Conservation (phyloP, 2,797 vertebrate species). For the Presbytis comata region DNA sequence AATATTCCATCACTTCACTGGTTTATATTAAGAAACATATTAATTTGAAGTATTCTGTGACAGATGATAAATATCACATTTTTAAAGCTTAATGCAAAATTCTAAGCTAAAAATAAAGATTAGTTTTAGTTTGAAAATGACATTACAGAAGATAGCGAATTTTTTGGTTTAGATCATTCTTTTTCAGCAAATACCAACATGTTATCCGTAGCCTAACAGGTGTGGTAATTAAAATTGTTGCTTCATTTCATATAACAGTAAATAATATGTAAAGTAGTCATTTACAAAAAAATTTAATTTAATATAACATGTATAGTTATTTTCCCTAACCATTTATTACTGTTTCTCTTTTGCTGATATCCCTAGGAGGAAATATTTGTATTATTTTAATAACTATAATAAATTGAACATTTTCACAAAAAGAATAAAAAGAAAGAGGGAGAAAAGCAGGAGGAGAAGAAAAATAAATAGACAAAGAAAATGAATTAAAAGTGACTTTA, state of each 20-base stretch:
- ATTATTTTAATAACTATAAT: neutral
- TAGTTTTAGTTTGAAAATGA: conserved; percentile 17
- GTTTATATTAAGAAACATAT: conserved; percentile 33
- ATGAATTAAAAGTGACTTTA: neutral
- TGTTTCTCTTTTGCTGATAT: neutral
- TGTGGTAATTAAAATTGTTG: neutral
- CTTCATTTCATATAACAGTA: neutral
- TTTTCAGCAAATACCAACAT: neutral
- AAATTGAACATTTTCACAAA: neutral
- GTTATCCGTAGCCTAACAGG: neutral
- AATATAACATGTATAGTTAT: neutral
- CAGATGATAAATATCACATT: conserved; percentile 52
- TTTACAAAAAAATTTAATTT: neutral
- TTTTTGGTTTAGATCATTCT: neutral
- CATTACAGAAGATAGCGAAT: neutral
- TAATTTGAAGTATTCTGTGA: neutral
- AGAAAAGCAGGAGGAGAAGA: neutral
- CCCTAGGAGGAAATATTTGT: neutral
- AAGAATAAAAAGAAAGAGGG: too few relatives aligned
- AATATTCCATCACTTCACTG: conserved; percentile 34
- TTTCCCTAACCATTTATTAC: neutral
- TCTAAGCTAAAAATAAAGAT: conserved; percentile 1
- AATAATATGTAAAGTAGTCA: neutral
- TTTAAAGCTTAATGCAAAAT: conserved; percentile 40
- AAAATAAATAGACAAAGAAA: neutral